phyloP scores from a whole-genome alignment of 2,797 vertebrate genomes.

The Merluccius polli region DNA sequence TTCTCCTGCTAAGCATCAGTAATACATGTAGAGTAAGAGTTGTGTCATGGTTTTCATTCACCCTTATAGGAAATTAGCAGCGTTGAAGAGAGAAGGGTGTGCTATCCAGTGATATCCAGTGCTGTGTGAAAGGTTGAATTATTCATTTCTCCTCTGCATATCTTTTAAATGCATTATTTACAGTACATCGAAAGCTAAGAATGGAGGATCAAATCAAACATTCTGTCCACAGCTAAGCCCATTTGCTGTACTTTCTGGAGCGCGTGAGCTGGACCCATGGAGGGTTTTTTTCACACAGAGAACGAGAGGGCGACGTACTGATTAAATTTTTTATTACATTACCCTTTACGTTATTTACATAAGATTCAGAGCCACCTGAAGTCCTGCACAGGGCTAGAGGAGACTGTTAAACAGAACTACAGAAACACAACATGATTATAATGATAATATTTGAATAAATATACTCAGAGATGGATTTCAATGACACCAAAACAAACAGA shows the following conservation, averaged over 20 bases:
- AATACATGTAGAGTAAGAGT: not conserved
- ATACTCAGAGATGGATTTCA: not conserved
- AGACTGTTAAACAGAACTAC: not conserved
- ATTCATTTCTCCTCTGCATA: conserved; percentile 25
- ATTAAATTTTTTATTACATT: not conserved
- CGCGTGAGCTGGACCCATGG: not conserved
- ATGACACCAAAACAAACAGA: not conserved
- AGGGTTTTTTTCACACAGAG: not conserved
- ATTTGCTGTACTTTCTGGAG: not conserved
- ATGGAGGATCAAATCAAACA: not conserved
- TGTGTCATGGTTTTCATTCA: not conserved
- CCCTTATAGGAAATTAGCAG: conserved; percentile 20
- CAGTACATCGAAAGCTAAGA: not conserved
- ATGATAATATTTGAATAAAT: not conserved
- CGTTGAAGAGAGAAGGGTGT: not conserved
- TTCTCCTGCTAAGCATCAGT: not conserved
- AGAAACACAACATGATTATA: not conserved
- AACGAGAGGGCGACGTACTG: not conserved
- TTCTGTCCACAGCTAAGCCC: not conserved
- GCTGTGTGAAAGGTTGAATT: conserved; percentile 28
- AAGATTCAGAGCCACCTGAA: not conserved
- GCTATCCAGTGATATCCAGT: conserved; percentile 13
- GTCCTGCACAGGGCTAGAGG: not conserved
- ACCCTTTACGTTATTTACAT: not conserved
- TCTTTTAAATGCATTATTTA: conserved; percentile 17